Percentiles rank a stretch among this genome's conserved stretches.
phyloP scores from a whole-genome alignment of 1,140 invertebrate genomes.

The Ericerus pela region DNA sequence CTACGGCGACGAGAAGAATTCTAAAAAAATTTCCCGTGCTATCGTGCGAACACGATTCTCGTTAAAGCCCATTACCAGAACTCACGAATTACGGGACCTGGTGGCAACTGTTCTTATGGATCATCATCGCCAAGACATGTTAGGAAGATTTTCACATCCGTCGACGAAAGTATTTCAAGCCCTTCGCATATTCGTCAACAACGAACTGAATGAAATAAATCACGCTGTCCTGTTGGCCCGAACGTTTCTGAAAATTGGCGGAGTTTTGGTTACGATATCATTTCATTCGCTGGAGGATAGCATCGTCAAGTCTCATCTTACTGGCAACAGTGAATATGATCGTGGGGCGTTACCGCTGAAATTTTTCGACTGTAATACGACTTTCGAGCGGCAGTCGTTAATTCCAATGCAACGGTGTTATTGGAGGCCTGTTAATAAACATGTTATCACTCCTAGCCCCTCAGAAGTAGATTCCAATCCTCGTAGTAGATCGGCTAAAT shows the following conservation, averaged over 20 bases:
- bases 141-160: conserved; percentile 56
- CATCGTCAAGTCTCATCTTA: conserved; percentile 82
- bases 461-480: conserved; percentile 67
- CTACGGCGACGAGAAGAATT: conserved; percentile 82
- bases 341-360: conserved; percentile 49
- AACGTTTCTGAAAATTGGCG: conserved; percentile 58
- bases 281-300: conserved; percentile 92
- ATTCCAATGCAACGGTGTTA: conserved; percentile 38
- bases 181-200: conserved; percentile 88
- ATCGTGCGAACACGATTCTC: conserved; percentile 59
- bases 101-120: conserved; percentile 48
- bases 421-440: conserved; percentile 67
- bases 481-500: conserved; percentile 69
- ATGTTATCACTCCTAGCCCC: conserved; percentile 54
- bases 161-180: conserved; percentile 92
- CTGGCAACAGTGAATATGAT: conserved; percentile 36
- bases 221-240: conserved; percentile 67
- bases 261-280: conserved; percentile 62
- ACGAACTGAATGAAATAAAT: conserved; percentile 92
- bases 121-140: conserved; percentile 46
- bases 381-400: conserved; percentile 25
- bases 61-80: conserved; percentile 65
- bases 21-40: conserved; percentile 71
- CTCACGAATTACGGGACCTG: conserved; percentile 64
- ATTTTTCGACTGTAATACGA: conserved; percentile 37